Base-by-base conservation (phyloP, 2,113 vertebrate species). In the Cyprinodon tularosa region DNA sequence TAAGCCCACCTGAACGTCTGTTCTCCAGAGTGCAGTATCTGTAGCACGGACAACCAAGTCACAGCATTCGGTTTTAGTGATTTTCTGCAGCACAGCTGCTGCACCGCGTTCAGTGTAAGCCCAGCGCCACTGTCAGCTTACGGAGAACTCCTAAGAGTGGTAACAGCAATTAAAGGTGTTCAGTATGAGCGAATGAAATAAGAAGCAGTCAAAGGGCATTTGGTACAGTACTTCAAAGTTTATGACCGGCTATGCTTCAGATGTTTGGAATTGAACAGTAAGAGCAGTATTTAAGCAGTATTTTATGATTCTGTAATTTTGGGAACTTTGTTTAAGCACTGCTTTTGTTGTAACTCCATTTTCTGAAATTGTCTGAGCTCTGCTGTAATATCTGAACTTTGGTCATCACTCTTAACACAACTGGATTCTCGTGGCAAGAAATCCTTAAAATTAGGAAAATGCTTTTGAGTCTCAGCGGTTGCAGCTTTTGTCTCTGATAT, bases 331-430 rank as follows among this genome's bases (percentile, higher is more conserved):
- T 50, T 36, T 13, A 8, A 57, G 50, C 50, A 45, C 29, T 62
- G 9, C 68, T 53, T 71, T 57, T 13, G 61, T 53, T 38, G 62
- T 61, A 12, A 38, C 71, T 74, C 76, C 62, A 12, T 42, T 74
- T 50, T 44, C 10, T 37, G 12, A 40, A 10, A 37, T 37, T 7
- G 66, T 77, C 42, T 69, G 9, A 75, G 17, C 50, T 72, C 47
- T 39, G 0, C 57, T 38, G 12, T 20, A 76, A 65, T 38, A 68
- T 76, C 72, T 68, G 8, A 40, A 50, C 10, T 38, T 36, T 0
- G 39, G 0, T 29, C 40, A 66, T 68, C 63, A 53, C 17, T 53
- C 20, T 57, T 57, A 57, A 57, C 66, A 65, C 39, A 71, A 69
- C 45, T 29, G 12, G 20, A 10, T 44, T 72, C 68, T 61, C 42